These are phyloP conservation scores for Tetragnatha versicolor DNA, from an alignment of 1,140 invertebrate genomes.

Conservation along the genomic window DNA sequence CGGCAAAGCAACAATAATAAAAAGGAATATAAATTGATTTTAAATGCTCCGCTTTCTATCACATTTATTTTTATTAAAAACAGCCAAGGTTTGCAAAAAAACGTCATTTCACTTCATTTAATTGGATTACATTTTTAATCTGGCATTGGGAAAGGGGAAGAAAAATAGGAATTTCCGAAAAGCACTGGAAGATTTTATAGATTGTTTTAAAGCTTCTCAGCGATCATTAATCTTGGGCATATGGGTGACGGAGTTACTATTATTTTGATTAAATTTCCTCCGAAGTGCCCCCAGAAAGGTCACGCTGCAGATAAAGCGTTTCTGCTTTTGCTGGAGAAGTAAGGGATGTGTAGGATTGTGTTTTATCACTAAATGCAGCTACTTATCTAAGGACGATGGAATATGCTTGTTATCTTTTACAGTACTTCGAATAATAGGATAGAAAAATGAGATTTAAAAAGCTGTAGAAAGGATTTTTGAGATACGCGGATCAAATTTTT, in stretches of 20 bases:
- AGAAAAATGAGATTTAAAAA: no score
- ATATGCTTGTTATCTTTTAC: no score
- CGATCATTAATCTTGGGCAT: conserved; percentile 18
- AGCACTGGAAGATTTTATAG: not conserved
- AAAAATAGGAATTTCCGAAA: not conserved
- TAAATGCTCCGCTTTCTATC: not conserved
- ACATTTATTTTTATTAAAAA: not conserved
- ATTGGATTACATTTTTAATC: conserved; percentile 44
- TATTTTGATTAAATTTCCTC: conserved; percentile 16
- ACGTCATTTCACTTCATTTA: conserved; percentile 28
- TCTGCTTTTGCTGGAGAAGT: no score
- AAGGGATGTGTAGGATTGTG: no score
- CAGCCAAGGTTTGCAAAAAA: not conserved
- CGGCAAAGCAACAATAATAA: no score
- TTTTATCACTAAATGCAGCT: no score
- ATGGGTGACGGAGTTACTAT: conserved; percentile 7
- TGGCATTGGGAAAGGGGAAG: not conserved
- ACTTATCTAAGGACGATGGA: no score
- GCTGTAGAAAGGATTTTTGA: no score
- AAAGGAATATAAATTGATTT: not conserved
- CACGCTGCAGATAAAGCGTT: no score
- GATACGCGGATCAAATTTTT: no score
- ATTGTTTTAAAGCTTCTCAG: conserved; percentile 12
- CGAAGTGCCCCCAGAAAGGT: no score
- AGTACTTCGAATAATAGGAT: no score